Evolutionary conservation across 1,140 invertebrate genomes (phyloP), one percentile per base, ranked within the genome.

Genomic region (Teleopsis dalmanni): DNA sequence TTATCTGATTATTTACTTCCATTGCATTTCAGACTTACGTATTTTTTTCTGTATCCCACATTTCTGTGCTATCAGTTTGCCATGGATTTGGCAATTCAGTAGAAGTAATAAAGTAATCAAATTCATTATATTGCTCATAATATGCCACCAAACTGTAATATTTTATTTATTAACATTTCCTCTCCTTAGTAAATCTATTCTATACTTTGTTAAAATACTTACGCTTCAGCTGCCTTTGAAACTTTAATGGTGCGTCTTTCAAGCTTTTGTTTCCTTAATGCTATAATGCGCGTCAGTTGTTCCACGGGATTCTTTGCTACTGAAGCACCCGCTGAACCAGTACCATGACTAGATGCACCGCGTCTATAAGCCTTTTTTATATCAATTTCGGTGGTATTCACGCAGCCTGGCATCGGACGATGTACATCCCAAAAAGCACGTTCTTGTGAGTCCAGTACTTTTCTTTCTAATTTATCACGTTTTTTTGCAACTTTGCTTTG

Each of bases 361-460:
- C 70, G 57, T 9, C 93, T 80, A 67, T 91, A 96, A 23, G 93
- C 84, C 75, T 99, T 99, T 69, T 94, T 95, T 27, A 96, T 95
- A 73, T 98, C 94, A 63, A 97, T 79, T 75, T 99, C 96, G 1
- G 95, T 99, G 8, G 96, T 99, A 73, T 98, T 98, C 4, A 99
- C 93, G 75, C 92, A 97, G 19, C 95, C 95, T 29, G 96, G 96
- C 83, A 98, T 95, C 23, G 96, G 97, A 63, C 96, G 77, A 72
- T 99, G 95, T 0, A 99, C 93, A 73, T 99, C 96, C 97, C 97
- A 99, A 71, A 99, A 99, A 1, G 95, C 96, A 62, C 96, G 76
- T 72, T 99, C 97, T 73, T 99, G 97, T 63, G 93, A 97, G 73
- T 99, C 97, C 18, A 99, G 71, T 26, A 99, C 94, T 75, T 99